Conservation (phyloP, 1,140 invertebrate species). For the Gryon sp. region DNA sequence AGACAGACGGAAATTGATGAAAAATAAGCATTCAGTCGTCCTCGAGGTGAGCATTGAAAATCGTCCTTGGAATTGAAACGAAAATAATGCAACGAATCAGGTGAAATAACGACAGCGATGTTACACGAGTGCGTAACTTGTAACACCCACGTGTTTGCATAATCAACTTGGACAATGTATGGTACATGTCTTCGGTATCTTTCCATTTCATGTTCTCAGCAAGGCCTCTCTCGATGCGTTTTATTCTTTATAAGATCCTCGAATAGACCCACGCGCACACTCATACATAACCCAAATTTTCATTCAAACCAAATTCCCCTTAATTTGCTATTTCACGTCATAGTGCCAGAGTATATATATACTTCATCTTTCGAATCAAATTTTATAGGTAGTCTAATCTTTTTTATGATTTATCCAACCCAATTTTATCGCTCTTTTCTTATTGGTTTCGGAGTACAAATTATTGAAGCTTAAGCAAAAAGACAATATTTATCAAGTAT, state of each 20-base stretch:
- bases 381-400: no score
- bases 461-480: no score
- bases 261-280: constrained; percentile 44
- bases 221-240: constrained; percentile 8
- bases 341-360: no score
- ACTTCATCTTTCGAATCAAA: no score
- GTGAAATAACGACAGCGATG: constrained; percentile 51
- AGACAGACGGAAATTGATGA: not conserved
- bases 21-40: constrained; percentile 8
- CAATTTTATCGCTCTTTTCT: no score
- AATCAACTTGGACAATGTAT: constrained; percentile 38
- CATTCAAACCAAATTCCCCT: no score
- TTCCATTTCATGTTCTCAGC: constrained; percentile 34
- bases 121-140: constrained; percentile 52
- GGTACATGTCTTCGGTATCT: constrained; percentile 39
- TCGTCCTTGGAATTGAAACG: constrained; percentile 28
- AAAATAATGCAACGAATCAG: constrained; percentile 48
- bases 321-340: no score
- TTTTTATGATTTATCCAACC: no score
- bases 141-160: constrained; percentile 64
- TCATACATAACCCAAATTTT: constrained; percentile 42
- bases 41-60: constrained; percentile 2
- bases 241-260: constrained; percentile 49
- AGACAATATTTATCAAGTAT: no score
- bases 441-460: no score